Conservation (phyloP, 2,113 vertebrate genomes). For the Psittacus erithacus region DNA sequence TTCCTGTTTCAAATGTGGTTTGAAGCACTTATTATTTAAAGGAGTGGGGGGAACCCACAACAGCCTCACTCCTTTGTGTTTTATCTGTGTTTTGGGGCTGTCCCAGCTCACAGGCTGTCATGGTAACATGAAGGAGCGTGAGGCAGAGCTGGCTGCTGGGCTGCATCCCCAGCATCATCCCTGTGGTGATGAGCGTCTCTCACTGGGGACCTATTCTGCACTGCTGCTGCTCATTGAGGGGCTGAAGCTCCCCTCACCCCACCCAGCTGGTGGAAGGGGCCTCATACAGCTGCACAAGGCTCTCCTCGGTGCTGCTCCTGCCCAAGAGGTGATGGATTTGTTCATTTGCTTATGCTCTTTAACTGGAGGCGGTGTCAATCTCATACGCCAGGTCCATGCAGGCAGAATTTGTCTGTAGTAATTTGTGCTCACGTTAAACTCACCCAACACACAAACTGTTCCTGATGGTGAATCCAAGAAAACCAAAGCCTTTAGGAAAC, state of each 20-base stretch:
- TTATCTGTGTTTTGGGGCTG: not conserved
- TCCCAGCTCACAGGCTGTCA: not conserved
- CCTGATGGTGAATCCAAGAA: not conserved
- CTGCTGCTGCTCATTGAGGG: not conserved
- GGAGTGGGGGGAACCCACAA: not conserved
- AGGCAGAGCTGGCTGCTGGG: not conserved
- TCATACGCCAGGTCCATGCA: not conserved
- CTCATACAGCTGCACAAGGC: not conserved
- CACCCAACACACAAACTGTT: not conserved
- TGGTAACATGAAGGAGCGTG: not conserved
- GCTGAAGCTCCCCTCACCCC: not conserved
- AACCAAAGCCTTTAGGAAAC: not conserved
- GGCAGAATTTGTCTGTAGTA: not conserved
- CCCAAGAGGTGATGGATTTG: not conserved
- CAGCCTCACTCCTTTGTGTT: not conserved
- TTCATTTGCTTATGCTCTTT: not conserved
- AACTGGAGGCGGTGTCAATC: not conserved
- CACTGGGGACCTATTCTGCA: not conserved
- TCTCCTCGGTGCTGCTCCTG: rapidly evolving
- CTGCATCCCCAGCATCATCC: not conserved
- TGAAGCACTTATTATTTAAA: not conserved
- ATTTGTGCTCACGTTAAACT: not conserved
- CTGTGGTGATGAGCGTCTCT: not conserved
- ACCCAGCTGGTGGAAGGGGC: not conserved
- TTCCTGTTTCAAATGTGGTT: not conserved